These are phyloP conservation scores for Ctenicera cuprea DNA, from an alignment of 2,888 invertebrate genomes.

Conservation along the genomic window DNA sequence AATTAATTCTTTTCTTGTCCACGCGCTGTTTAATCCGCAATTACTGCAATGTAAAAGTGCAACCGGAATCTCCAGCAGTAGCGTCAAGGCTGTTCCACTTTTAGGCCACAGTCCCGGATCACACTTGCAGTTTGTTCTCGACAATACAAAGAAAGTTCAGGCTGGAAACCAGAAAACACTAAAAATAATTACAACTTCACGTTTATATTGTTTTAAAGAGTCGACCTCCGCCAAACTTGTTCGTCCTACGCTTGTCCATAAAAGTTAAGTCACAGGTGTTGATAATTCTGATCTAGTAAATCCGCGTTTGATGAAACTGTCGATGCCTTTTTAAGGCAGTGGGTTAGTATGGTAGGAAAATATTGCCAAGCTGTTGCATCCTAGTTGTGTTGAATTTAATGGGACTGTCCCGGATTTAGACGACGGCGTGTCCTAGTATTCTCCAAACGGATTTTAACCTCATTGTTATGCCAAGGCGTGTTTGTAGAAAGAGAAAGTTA, in stretches of 20 bases:
- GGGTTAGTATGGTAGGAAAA: constrained; percentile 1
- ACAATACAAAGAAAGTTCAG: not conserved
- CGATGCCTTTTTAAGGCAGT: not conserved
- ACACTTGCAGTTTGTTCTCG: not conserved
- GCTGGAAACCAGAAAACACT: not conserved
- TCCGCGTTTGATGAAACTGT: not conserved
- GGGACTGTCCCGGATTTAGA: not conserved
- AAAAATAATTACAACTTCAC: not conserved
- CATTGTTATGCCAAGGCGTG: not conserved
- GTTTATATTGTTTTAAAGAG: not conserved
- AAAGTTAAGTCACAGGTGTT: not conserved
- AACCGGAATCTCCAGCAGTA: constrained; percentile 27
- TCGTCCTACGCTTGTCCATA: not conserved
- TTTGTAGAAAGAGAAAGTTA: constrained; percentile 3
- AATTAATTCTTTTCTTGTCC: not conserved
- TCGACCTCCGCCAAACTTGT: not conserved
- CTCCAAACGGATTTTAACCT: not conserved
- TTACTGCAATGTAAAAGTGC: constrained; percentile 11
- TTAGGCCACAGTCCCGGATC: constrained; percentile 26
- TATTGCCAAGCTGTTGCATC: not conserved
- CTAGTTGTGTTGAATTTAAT: not conserved
- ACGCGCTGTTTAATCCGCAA: constrained; percentile 6
- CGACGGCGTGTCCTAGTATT: not conserved
- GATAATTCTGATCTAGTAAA: not conserved
- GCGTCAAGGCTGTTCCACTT: constrained; percentile 36